Evolutionary conservation across 2,113 vertebrate species (phyloP).

Genomic region (Crotalus helleri): DNA sequence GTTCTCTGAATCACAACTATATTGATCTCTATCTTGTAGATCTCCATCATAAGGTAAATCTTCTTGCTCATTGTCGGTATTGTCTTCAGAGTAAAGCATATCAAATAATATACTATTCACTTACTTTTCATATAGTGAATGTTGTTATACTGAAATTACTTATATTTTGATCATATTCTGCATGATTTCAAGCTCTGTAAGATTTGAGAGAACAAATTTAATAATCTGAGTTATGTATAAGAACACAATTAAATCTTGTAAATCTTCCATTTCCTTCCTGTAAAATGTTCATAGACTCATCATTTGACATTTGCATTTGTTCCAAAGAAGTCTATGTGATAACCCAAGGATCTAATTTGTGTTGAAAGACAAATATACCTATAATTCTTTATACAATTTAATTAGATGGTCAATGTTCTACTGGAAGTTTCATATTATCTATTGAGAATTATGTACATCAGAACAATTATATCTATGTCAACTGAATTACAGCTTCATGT

Average conservation of each 20-base stretch:
- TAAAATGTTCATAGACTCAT: fast-evolving
- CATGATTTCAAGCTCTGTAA: constrained; percentile 29
- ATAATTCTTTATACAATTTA: neutral
- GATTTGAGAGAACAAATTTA: constrained; percentile 32
- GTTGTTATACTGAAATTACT: constrained; percentile 8
- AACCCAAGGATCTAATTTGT: neutral
- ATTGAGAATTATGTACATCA: neutral
- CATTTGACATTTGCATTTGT: neutral
- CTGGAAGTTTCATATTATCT: neutral
- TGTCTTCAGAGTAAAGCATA: constrained; percentile 53
- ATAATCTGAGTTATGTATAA: neutral
- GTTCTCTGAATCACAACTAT: neutral
- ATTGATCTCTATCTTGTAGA: constrained; percentile 25
- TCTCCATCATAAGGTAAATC: constrained; percentile 76
- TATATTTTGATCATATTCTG: constrained; percentile 3
- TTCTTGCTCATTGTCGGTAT: constrained; percentile 78
- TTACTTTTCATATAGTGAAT: constrained; percentile 44
- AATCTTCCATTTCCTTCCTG: neutral
- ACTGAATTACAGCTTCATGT: neutral
- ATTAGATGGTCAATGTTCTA: neutral
- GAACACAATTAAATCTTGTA: neutral
- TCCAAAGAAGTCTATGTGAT: fast-evolving
- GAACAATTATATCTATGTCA: neutral
- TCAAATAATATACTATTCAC: constrained; percentile 31
- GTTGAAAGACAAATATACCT: neutral